Base-by-base conservation (phyloP, 2,113 vertebrate genomes). In the Felis chaus region DNA sequence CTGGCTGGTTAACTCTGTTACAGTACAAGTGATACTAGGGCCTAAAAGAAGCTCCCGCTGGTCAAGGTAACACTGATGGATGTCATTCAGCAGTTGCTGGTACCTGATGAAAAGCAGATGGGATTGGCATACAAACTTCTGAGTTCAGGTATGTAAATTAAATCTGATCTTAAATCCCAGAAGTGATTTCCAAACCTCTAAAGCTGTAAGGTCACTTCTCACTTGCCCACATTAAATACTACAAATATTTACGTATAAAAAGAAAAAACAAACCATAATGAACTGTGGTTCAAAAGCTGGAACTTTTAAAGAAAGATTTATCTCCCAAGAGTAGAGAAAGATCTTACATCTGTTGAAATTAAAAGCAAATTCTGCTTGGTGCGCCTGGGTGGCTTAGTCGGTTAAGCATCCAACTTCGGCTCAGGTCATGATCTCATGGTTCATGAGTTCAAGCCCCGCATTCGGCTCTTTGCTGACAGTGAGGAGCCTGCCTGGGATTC, bases 11-110 rank as follows among this genome's bases (percentile, higher is more conserved):
- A 99, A 98, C 96, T 99, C 99, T 39, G 99, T 99, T 94, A 99
- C 99, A 96, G 99, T 99, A 98, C 99, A 99, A 63, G 99, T 98
- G 10, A 99, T 99, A 96, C 99, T 99, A 27, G 99, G 99, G 41
- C 99, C 98, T 87, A 99, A 98, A 31, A 99, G 99, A 95, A 99
- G 99, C 82, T 99, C 99, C 97, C 99, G 99, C 98, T 99, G 99
- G 96, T 99, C 99, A 3, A 99, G 99, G 98, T 99, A 99, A 98
- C 99, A 99, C 21, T 99, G 99, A 98, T 99, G 99, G 95, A 99
- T 99, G 98, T 99, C 99, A 93, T 97, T 99, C 45, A 99, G 98
- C 68, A 99, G 98, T 84, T 99, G 99, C 68, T 99, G 99, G 98
- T 99, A 99, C 98, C 99, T 99, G 79, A n/a, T 66, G 88, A 95